Conservation (phyloP, 2,113 vertebrate species). For the Sminthopsis crassicaudata region DNA sequence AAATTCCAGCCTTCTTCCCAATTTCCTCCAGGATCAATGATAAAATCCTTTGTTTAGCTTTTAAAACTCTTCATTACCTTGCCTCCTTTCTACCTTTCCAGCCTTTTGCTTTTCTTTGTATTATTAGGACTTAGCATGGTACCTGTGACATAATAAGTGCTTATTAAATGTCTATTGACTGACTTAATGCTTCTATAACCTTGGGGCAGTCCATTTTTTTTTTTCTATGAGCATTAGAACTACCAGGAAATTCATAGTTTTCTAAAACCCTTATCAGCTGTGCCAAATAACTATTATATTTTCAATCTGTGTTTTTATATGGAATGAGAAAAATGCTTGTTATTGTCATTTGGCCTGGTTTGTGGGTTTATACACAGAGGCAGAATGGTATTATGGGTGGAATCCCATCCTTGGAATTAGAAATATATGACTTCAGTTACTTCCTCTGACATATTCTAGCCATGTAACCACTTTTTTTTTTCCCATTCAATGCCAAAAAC, state of each 20-base stretch:
- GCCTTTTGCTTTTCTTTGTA: neutral
- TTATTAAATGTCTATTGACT: neutral
- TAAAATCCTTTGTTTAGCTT: neutral
- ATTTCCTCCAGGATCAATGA: neutral
- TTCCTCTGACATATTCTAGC: neutral
- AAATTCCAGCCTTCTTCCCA: neutral
- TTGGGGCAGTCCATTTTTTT: neutral
- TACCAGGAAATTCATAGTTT: neutral
- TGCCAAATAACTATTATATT: neutral
- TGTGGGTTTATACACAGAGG: neutral
- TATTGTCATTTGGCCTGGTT: neutral
- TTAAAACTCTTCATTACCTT: neutral
- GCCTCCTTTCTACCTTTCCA: neutral
- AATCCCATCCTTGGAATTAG: neutral
- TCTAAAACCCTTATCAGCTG: neutral
- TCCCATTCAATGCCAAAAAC: neutral
- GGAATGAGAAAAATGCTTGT: constrained; percentile 14
- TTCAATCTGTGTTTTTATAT: constrained; percentile 16
- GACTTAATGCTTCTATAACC: neutral
- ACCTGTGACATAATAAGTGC: neutral
- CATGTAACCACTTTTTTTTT: neutral
- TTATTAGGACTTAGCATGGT: neutral
- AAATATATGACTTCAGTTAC: neutral
- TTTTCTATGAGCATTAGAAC: neutral
- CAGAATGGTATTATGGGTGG: neutral